phyloP scores from a whole-genome alignment of 2,797 vertebrate species.

The Melanotaenia boesemani region DNA sequence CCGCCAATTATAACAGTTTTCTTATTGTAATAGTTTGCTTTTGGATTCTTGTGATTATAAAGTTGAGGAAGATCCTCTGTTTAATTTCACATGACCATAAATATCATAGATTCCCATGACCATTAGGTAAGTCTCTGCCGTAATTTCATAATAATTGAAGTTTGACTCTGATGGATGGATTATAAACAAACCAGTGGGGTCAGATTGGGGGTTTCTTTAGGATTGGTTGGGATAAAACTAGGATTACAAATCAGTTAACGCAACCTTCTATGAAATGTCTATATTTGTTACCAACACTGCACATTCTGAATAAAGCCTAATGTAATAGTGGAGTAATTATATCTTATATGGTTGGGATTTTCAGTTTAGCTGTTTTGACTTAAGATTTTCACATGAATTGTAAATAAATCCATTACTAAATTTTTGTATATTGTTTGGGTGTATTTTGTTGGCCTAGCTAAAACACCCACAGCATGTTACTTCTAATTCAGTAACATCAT shows the following conservation, averaged over 20 bases:
- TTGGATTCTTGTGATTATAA: not conserved
- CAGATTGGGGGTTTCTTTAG: not conserved
- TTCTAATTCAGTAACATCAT: slow-evolving; percentile 58
- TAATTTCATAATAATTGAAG: not conserved
- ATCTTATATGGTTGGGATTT: slow-evolving; percentile 15
- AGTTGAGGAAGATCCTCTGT: not conserved
- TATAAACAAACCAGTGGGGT: not conserved
- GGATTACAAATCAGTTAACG: not conserved
- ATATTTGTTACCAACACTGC: not conserved
- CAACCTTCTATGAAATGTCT: not conserved
- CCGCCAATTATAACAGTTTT: not conserved
- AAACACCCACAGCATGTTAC: slow-evolving; percentile 28
- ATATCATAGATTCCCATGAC: not conserved
- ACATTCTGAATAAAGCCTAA: not conserved
- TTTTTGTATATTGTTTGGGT: slow-evolving; percentile 14
- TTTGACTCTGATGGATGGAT: not conserved
- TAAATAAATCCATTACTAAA: slow-evolving; percentile 13
- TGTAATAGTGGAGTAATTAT: slow-evolving; percentile 19
- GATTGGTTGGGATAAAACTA: not conserved
- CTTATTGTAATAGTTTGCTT: not conserved
- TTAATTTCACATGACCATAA: not conserved
- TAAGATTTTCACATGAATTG: slow-evolving; percentile 27
- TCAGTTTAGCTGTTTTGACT: slow-evolving; percentile 11
- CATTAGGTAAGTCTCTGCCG: not conserved
- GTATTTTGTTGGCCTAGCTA: slow-evolving; percentile 50